These are phyloP conservation scores for Neopipo cinnamomea DNA, from an alignment of 2,113 vertebrate species.

Conservation along the genomic window DNA sequence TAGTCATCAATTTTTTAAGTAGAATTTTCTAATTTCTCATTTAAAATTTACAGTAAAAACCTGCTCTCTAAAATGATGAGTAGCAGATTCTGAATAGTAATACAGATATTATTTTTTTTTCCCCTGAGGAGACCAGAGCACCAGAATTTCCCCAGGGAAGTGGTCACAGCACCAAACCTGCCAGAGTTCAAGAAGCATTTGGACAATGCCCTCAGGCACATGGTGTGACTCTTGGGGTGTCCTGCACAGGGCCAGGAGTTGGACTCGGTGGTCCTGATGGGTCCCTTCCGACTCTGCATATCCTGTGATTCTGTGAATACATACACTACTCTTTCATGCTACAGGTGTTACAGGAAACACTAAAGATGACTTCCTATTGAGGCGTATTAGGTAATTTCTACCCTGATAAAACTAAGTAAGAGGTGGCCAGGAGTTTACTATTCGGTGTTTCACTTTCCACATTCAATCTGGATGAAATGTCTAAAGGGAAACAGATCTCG, in stretches of 20 bases:
- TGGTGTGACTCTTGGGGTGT: not conserved
- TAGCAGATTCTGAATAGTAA: not conserved
- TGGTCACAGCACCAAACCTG: not conserved
- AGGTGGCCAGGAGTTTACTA: not conserved
- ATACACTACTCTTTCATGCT: not conserved
- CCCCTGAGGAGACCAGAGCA: not conserved
- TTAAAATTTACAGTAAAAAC: not conserved
- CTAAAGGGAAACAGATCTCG: not conserved
- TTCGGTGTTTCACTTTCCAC: not conserved
- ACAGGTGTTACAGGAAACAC: not conserved
- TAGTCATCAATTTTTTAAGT: not conserved
- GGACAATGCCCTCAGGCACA: not conserved
- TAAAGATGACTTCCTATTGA: not conserved
- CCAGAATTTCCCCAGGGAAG: not conserved
- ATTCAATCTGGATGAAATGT: not conserved
- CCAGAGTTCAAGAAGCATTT: not conserved
- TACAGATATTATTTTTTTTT: not conserved
- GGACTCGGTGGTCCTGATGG: not conserved
- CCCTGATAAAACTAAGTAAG: not conserved
- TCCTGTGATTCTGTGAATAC: not conserved
- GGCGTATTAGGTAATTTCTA: not conserved
- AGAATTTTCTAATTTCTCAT: not conserved
- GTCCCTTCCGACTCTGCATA: not conserved
- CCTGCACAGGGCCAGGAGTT: not conserved
- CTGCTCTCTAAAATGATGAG: not conserved